phyloP scores from a whole-genome alignment of 2,797 vertebrate species.

The Phyllotis vaccarum region DNA sequence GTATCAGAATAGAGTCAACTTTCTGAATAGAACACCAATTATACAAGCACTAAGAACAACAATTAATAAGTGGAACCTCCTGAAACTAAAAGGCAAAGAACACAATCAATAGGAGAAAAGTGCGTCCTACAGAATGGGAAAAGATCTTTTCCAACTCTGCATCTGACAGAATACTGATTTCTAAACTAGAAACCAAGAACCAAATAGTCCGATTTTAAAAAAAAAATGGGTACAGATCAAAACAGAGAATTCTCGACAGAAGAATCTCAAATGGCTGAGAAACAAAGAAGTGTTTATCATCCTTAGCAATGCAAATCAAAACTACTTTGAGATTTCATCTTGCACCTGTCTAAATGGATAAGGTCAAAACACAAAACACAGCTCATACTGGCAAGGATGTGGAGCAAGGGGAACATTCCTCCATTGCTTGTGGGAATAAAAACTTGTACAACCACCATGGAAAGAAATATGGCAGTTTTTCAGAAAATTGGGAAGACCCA shows the following conservation, averaged over 20 bases:
- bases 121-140: background rate
- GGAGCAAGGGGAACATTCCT: background rate
- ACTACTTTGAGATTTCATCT: background rate
- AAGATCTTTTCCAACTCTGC: background rate
- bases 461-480: background rate
- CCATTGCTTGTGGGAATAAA: background rate
- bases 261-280: background rate
- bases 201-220: background rate
- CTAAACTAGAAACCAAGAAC: background rate
- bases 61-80: background rate
- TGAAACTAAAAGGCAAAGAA: background rate
- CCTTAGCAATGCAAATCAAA: background rate
- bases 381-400: background rate
- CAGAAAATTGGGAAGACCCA: background rate
- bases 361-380: background rate
- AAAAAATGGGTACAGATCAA: background rate
- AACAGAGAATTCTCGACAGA: background rate
- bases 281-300: background rate
- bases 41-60: background rate
- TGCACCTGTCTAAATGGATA: background rate
- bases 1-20: background rate
- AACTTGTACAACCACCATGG: background rate
- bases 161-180: background rate
- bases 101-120: background rate
- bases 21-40: background rate